Base-by-base conservation (phyloP, 2,113 vertebrate genomes). In the Pimephales promelas region DNA sequence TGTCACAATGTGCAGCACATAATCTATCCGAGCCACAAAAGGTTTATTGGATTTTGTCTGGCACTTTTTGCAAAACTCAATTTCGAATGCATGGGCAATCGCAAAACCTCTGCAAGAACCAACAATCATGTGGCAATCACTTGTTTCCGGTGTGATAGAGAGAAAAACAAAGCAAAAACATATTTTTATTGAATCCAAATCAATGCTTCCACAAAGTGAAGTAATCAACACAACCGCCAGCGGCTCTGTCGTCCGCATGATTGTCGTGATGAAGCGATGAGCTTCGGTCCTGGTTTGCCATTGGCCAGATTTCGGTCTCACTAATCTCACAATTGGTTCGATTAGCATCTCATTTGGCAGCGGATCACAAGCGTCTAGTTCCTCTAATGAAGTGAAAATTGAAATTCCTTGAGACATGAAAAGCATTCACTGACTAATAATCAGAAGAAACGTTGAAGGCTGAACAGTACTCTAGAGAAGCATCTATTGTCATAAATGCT, bases 351-450 rank as follows among this genome's bases (percentile, higher is more conserved):
- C 45, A 81, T 88, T 84, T 86, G 76, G 49, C 56, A 74, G 28
- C 56, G 18, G 76, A 82, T 56, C 70, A 24, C 31, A 45, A n/a
- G 56, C 54, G 79, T 73, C 5, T 34, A 8, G 9, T 4, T 62
- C 61, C 86, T 61, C 71, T 77, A 85, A 87, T 85, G 83, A 61
- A 85, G 68, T 22, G 74, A 85, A 77, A 78, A 78, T 77, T 66
- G 73, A 74, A 82, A 82, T 43, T 70, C 45, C 43, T 76, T 40
- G 45, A 70, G 64, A 78, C 52, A 72, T 24, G 20, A 82, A 72
- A 43, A 56, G 78, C 61, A 72, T 61, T 49, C 28, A 26, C 36
- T 34, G 16, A 40, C 28, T 75, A 49, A 68, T 68, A 70, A 70
- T 70, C 72, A 4, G 0, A 77, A 40, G 36, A 77, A 49, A 68